A percentile compares a stretch with the other conserved stretches of the same genome.
These are phyloP conservation scores for Rafetus swinhoei DNA, from an alignment of 2,113 vertebrate genomes.

Conservation along the genomic window DNA sequence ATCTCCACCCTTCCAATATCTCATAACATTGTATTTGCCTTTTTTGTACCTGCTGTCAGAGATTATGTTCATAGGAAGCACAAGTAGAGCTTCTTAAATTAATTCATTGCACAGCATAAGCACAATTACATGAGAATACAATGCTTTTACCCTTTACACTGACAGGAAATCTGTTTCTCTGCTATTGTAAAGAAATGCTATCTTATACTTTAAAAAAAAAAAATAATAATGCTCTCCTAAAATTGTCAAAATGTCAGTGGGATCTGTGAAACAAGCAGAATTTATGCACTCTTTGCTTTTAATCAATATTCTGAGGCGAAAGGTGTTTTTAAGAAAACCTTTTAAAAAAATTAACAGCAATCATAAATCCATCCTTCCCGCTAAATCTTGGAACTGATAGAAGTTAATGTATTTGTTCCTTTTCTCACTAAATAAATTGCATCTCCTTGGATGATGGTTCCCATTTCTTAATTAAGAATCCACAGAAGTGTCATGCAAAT, in stretches of 20 bases:
- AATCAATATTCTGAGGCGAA: conserved; percentile 60
- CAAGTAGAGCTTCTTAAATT: not conserved
- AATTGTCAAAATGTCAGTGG: conserved; percentile 47
- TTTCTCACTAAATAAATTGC: conserved; percentile 62
- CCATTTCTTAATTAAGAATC: conserved; percentile 77
- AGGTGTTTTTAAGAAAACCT: conserved; percentile 36
- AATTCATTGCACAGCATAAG: not conserved
- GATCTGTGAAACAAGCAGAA: conserved; percentile 24
- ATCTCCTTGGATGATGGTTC: conserved; percentile 61
- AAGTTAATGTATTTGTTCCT: conserved; percentile 72
- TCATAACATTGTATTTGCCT: not conserved
- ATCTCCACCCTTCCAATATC: not conserved
- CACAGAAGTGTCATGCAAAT: conserved; percentile 68
- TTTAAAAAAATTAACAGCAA: conserved; percentile 61
- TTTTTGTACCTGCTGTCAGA: not conserved
- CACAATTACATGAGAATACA: not conserved
- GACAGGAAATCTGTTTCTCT: not conserved
- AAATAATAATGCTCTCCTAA: conserved; percentile 4
- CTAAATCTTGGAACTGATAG: conserved; percentile 61
- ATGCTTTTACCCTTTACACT: not conserved
- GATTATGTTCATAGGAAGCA: not conserved
- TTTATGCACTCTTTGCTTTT: conserved; percentile 33
- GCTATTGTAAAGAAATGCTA: not conserved
- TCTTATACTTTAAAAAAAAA: not conserved
- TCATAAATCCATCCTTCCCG: conserved; percentile 61